These are phyloP conservation scores for Pleuronectes platessa DNA, from an alignment of 2,113 vertebrate genomes.

Conservation along the genomic window DNA sequence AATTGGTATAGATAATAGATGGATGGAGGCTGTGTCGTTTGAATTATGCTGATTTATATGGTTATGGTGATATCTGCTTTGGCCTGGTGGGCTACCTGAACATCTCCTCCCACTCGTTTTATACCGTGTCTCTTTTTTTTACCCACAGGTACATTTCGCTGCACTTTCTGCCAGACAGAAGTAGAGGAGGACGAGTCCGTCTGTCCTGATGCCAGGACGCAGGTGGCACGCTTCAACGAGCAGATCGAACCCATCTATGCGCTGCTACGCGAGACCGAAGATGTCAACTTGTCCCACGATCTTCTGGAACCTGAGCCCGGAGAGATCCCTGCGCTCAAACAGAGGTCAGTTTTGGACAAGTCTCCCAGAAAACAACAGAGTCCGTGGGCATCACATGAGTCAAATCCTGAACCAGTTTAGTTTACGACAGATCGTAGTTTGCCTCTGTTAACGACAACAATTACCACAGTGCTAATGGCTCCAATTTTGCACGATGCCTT, in stretches of 20 bases:
- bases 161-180: conserved; percentile 96
- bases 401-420: neutral
- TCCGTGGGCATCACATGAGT: neutral
- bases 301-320: conserved; percentile 95
- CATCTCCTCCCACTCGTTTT: neutral
- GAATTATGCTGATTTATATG: no score
- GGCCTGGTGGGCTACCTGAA: neutral
- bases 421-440: neutral
- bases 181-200: conserved; percentile 97
- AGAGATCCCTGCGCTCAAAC: conserved; percentile 96
- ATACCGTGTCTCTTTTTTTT: neutral
- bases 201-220: conserved; percentile 94
- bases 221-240: conserved; percentile 97
- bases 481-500: no score
- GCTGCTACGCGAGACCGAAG: conserved; percentile 93
- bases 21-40: neutral
- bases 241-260: conserved; percentile 98
- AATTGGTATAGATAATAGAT: neutral
- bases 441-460: neutral
- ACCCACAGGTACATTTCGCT: conserved; percentile 90
- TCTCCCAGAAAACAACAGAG: neutral
- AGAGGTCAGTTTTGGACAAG: conserved; percentile 84
- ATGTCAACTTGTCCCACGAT: conserved; percentile 93
- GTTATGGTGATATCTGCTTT: neutral
- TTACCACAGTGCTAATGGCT: neutral